phyloP scores from a whole-genome alignment of 2,888 invertebrate genomes.

The Apodemia zela region DNA sequence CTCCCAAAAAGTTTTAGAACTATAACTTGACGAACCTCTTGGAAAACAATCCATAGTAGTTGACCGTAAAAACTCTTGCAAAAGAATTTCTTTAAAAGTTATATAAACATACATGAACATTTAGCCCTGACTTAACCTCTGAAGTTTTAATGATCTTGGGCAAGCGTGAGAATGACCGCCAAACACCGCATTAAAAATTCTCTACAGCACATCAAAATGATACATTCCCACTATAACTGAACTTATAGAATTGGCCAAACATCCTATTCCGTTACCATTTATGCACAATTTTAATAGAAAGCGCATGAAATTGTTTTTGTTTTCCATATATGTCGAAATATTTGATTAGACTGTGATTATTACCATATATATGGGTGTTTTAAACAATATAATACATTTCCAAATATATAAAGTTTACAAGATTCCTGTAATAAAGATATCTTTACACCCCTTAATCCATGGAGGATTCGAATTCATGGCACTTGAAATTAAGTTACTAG shows the following conservation, averaged over 20 bases:
- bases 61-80: not conserved
- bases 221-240: constrained; percentile 37
- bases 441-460: no score
- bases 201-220: constrained; percentile 56
- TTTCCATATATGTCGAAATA: constrained; percentile 9
- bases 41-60: not conserved
- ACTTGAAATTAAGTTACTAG: no score
- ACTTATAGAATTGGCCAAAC: constrained; percentile 33
- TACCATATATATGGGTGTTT: not conserved
- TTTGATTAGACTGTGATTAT: not conserved
- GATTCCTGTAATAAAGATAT: no score
- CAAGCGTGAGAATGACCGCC: constrained; percentile 52
- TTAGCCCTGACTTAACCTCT: not conserved
- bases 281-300: constrained; percentile 19
- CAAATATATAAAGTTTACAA: not conserved
- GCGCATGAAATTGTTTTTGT: constrained; percentile 12
- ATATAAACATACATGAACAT: not conserved
- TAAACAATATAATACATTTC: not conserved
- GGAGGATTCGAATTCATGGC: no score
- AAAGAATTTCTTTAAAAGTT: not conserved
- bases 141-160: constrained; percentile 27
- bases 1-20: no score
- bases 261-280: constrained; percentile 33
- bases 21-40: no score
- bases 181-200: constrained; percentile 56